phyloP scores from a whole-genome alignment of 23 tunicate genomes.

The Ciona savignyi region DNA sequence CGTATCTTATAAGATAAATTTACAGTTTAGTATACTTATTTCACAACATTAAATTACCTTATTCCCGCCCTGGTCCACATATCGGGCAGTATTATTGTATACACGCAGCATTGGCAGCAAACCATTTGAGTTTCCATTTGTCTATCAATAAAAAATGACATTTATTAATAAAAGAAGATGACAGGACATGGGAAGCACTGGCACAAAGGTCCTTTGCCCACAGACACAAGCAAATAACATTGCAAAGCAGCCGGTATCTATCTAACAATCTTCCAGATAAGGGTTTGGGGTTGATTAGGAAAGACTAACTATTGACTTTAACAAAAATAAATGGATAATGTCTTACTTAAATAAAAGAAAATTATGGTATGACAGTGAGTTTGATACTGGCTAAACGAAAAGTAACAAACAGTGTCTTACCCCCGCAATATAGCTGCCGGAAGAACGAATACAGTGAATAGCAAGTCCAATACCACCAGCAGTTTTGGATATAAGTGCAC shows the following conservation, averaged over 20 bases:
- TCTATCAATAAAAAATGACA: constrained; percentile 21
- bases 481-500: constrained; percentile 94
- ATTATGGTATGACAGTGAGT: neutral
- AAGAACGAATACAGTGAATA: constrained; percentile 77
- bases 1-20: too few relatives aligned
- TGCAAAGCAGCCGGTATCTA: too few relatives aligned
- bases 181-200: neutral
- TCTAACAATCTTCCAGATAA: too few relatives aligned
- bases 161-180: neutral
- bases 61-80: constrained; percentile 99
- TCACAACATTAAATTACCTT: constrained; percentile 31
- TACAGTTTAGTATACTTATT: too few relatives aligned
- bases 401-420: too few relatives aligned
- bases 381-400: too few relatives aligned
- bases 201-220: too few relatives aligned
- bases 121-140: constrained; percentile 98
- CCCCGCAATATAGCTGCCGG: constrained; percentile 98
- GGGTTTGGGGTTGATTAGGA: too few relatives aligned
- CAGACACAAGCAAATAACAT: too few relatives aligned
- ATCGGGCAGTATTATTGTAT: constrained; percentile 98
- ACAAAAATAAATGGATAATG: too few relatives aligned
- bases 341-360: too few relatives aligned
- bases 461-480: constrained; percentile 99
- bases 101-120: constrained; percentile 97
- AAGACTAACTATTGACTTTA: too few relatives aligned